phyloP scores from a whole-genome alignment of 2,113 vertebrate species.

The Alosa alosa region DNA sequence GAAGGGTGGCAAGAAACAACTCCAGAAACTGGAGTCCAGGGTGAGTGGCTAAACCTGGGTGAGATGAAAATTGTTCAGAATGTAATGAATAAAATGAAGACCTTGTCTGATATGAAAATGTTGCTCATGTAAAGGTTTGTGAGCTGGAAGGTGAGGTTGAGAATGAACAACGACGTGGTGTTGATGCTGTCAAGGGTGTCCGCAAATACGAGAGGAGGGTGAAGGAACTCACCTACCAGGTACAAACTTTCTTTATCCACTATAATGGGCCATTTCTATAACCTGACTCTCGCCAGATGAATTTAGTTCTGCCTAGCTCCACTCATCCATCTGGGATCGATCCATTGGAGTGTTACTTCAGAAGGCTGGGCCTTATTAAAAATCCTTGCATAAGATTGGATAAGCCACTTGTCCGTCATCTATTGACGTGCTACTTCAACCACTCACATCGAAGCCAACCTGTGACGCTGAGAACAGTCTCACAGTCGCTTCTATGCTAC shows the following conservation, averaged over 20 bases:
- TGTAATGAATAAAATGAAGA: neutral
- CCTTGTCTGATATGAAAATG: neutral
- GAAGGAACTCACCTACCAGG: constrained; percentile 50
- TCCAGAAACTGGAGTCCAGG: constrained; percentile 78
- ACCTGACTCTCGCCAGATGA: too few species aligned
- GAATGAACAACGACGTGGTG: constrained; percentile 73
- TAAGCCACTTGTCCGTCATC: too few species aligned
- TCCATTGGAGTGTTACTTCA: too few species aligned
- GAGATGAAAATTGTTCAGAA: neutral
- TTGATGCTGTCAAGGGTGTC: constrained; percentile 43
- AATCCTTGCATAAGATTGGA: too few species aligned
- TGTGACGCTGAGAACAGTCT: too few species aligned
- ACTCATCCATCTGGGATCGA: too few species aligned
- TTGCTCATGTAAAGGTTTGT: constrained; percentile 61
- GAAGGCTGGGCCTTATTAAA: too few species aligned
- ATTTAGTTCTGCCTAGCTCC: too few species aligned
- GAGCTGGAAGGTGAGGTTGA: constrained; percentile 78
- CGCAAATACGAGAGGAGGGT: constrained; percentile 47
- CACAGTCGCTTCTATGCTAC: too few species aligned
- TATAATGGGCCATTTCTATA: too few species aligned
- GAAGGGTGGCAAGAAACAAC: constrained; percentile 83
- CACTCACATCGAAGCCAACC: too few species aligned
- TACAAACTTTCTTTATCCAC: neutral
- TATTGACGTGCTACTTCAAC: too few species aligned
- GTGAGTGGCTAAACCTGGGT: neutral